Base-by-base conservation (phyloP, 2,888 invertebrate species). In the Dynastes tityus region DNA sequence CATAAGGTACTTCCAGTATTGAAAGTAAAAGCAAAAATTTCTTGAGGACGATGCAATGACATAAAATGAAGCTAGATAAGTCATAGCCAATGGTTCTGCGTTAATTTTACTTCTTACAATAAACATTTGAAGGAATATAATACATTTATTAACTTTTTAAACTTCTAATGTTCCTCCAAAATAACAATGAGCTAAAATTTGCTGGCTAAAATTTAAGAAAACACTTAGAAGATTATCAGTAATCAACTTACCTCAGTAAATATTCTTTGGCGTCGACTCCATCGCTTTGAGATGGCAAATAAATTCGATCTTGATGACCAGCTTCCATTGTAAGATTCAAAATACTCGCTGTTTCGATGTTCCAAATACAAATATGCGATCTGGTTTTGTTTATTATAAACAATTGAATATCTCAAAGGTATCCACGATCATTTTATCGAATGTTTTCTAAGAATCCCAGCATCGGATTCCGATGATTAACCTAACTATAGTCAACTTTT, bases 181-280 rank as follows among this genome's bases (percentile, higher is more conserved):
- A 32, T 32, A 32, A 32, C 4, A 32, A 32, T 2, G 32, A 32
- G 32, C 4, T 32, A 32, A 22, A 22, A 22, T 2, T 32, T 2
- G 2, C 4, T 32, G 32, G 32, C 32, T 32, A 32, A 32, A 32
- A 32, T 32, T 2, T 4, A 32, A 32, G 0, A 2, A 5, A 37
- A 37, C 32, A 37, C 32, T 5, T 37, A 37, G 32, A 5, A 37
- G 32, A 4, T 4, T 37, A 45, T 45, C 11, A 45, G 45, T 11
- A 45, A 45, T 11, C 11, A 1, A 45, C 45, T 45, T 78, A 32
- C 83, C 78, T 80, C 32, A 73, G 58, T 11, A 83, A 76, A 78
- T 82, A 82, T 51, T 83, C 83, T 55, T 81, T 80, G n/a, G 78
- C 61, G 9, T 81, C 79, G 51, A 81, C 78, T 22, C 83, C 83